phyloP scores from a whole-genome alignment of 2,797 vertebrate species.

The Syndactyla subalaris region DNA sequence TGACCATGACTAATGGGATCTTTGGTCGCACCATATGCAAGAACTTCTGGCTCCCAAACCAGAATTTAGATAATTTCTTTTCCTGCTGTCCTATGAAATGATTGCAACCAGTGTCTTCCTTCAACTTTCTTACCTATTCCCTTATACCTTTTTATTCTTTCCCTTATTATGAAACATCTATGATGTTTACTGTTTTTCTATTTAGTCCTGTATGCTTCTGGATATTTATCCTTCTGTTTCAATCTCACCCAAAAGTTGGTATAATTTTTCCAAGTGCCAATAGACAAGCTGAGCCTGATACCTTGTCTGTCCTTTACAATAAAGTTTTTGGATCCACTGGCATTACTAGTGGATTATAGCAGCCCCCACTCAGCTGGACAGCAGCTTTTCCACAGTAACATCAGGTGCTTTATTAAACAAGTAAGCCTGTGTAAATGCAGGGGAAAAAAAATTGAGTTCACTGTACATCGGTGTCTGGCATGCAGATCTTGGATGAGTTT shows the following conservation, averaged over 20 bases:
- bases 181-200: not conserved
- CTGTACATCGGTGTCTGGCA: not conserved
- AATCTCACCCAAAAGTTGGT: not conserved
- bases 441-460: not conserved
- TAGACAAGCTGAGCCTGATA: not conserved
- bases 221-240: not conserved
- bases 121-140: not conserved
- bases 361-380: not conserved
- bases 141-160: not conserved
- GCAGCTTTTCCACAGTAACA: not conserved
- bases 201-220: not conserved
- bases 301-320: not conserved
- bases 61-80: not conserved
- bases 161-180: not conserved
- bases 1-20: not conserved
- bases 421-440: not conserved
- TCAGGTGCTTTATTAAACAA: not conserved
- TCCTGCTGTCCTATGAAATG: not conserved
- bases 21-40: not conserved
- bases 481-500: not conserved
- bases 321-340: not conserved
- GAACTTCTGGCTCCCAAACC: not conserved
- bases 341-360: not conserved
- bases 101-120: not conserved
- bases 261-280: not conserved